A percentile compares a stretch with the other conserved stretches of the same genome.
Conservation (phyloP, 2,797 vertebrate genomes). For the Helarctos malayanus region DNA sequence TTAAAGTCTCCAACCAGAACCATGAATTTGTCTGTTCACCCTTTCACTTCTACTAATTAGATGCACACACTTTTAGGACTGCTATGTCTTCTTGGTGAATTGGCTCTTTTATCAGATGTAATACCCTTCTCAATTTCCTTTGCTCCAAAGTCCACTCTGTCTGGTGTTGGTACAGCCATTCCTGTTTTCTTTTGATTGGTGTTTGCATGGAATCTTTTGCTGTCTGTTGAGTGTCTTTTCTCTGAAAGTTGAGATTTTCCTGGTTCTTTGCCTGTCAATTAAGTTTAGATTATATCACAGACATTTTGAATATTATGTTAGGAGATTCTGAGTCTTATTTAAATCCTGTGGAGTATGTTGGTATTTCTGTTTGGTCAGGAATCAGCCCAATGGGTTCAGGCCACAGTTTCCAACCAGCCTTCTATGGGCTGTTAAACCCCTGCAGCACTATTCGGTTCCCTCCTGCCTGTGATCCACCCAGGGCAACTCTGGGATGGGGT, state of each 20-base stretch:
- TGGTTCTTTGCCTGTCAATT: not conserved
- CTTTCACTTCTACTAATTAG: not conserved
- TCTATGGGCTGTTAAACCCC: not conserved
- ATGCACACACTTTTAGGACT: not conserved
- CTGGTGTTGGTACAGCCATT: not conserved
- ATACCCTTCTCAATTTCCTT: not conserved
- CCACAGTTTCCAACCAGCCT: not conserved
- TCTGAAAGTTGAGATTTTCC: not conserved
- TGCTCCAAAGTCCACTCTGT: not conserved
- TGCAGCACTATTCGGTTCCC: rapidly evolving
- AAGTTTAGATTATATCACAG: not conserved
- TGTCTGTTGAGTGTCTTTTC: not conserved
- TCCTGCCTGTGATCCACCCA: too few relatives aligned
- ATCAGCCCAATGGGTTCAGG: not conserved
- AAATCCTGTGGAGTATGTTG: not conserved
- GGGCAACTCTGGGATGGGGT: not conserved
- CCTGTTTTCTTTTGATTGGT: not conserved
- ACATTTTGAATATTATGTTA: not conserved
- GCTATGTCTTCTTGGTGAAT: not conserved
- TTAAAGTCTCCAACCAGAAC: not conserved
- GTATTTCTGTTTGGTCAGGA: not conserved
- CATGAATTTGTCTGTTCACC: not conserved
- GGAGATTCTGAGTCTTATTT: not conserved
- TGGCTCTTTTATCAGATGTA: not conserved
- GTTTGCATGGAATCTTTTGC: not conserved